These are phyloP conservation scores for Sebastes taczanowskii DNA, from an alignment of 2,797 vertebrate genomes.

Conservation along the genomic window DNA sequence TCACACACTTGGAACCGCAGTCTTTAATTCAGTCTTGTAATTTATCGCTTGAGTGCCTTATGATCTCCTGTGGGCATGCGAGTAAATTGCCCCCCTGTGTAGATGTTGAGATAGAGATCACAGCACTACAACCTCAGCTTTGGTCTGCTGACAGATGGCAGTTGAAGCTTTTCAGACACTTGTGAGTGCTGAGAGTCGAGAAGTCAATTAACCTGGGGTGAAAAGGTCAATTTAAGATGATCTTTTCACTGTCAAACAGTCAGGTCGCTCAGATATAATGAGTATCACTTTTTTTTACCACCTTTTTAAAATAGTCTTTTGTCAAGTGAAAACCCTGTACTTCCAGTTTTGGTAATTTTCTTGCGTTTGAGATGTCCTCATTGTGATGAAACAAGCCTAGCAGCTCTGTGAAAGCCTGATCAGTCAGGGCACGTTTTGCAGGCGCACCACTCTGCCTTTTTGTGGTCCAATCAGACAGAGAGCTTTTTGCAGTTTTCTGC, in stretches of 20 bases:
- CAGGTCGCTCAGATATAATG: not conserved
- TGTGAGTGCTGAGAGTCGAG: slow-evolving; percentile 13
- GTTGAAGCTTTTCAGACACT: slow-evolving; percentile 14
- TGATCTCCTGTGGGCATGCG: slow-evolving; percentile 64
- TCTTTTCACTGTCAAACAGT: not conserved
- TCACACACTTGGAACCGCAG: slow-evolving; percentile 33
- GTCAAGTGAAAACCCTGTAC: not conserved
- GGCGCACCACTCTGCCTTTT: too few relatives aligned
- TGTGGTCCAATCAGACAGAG: too few relatives aligned
- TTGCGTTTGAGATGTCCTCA: not conserved
- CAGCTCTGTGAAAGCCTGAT: not conserved
- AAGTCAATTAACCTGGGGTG: slow-evolving; percentile 39
- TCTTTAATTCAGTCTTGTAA: slow-evolving; percentile 52
- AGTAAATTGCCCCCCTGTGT: slow-evolving; percentile 57
- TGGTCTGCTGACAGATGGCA: slow-evolving; percentile 40
- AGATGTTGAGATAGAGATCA: slow-evolving; percentile 66
- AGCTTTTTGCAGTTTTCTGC: too few relatives aligned
- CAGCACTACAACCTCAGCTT: slow-evolving; percentile 46
- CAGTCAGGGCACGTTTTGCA: not conserved
- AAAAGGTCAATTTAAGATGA: slow-evolving; percentile 39
- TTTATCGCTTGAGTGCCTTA: slow-evolving; percentile 39
- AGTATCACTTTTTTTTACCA: not conserved
- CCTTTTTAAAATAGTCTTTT: not conserved
- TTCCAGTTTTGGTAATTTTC: not conserved
- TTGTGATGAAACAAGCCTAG: not conserved